phyloP scores from a whole-genome alignment of 53 echinoderm and acorn worm genomes.

The Luidia sarsii region DNA sequence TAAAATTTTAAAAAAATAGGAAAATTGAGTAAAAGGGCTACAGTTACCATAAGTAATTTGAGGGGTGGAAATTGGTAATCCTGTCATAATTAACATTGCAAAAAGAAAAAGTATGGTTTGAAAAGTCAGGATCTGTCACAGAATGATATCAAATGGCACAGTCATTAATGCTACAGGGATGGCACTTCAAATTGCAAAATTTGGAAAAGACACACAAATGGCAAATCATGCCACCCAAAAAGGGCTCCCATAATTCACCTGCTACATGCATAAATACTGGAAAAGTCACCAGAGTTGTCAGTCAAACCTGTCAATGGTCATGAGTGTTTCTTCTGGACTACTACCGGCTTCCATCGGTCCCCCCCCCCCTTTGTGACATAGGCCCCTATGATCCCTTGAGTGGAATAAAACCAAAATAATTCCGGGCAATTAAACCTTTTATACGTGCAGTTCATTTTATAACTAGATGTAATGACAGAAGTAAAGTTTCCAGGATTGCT shows the following conservation, averaged over 20 bases:
- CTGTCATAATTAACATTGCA: background rate
- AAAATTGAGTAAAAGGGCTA: no score
- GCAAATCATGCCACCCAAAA: constrained; percentile 6
- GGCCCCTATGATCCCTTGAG: no score
- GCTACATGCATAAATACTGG: constrained; percentile 1
- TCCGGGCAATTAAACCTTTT: no score
- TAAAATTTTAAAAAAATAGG: no score
- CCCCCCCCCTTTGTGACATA: no score
- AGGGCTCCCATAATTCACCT: background rate
- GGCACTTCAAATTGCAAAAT: constrained; percentile 9
- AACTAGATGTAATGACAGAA: no score
- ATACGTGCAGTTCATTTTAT: no score
- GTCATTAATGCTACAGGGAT: constrained; percentile 7
- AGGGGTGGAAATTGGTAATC: background rate
- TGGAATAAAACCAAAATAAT: no score
- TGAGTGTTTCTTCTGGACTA: constrained; percentile 3
- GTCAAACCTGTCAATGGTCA: background rate
- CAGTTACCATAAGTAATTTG: no score
- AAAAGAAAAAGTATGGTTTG: background rate
- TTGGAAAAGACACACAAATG: constrained; percentile 1
- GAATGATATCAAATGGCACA: background rate
- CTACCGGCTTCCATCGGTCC: no score
- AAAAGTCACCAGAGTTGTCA: background rate
- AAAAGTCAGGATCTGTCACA: constrained; percentile 14
- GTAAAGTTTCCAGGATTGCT: no score